Conservation (phyloP, 1,140 invertebrate species). For the Helicoverpa zea region DNA sequence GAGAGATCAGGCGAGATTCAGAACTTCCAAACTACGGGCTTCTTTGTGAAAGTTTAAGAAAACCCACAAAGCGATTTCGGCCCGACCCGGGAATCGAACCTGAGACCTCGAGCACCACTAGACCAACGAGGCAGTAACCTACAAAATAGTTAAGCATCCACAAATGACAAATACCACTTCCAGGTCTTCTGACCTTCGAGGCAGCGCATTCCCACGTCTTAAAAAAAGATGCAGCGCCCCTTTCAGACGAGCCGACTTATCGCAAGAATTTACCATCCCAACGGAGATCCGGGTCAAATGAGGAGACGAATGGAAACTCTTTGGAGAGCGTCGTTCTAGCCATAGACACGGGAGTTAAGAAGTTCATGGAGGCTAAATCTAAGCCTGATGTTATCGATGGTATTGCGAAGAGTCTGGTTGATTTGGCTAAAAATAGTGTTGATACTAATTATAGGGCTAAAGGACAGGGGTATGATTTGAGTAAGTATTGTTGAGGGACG, state of each 20-base stretch:
- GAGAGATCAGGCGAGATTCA: too few species aligned
- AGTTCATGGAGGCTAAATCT: background rate
- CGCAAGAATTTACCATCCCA: background rate
- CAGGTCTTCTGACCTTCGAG: too few species aligned
- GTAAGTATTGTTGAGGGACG: background rate
- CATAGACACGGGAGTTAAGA: slow-evolving; percentile 9
- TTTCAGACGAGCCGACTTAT: background rate
- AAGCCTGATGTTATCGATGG: background rate
- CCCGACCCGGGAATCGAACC: too few species aligned
- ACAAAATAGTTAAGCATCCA: too few species aligned
- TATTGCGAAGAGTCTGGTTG: background rate
- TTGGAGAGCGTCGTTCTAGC: slow-evolving; percentile 5
- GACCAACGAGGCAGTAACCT: too few species aligned
- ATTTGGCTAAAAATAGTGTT: background rate
- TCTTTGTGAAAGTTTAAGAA: too few species aligned
- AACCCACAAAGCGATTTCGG: too few species aligned
- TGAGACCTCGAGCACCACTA: too few species aligned
- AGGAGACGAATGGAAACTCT: background rate
- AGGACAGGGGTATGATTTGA: background rate
- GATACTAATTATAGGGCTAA: background rate
- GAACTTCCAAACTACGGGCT: too few species aligned
- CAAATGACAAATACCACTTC: too few species aligned
- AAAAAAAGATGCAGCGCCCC: too few species aligned
- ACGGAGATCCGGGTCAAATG: background rate
- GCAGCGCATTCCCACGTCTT: too few species aligned